A percentile compares a stretch with the other conserved stretches of the same genome.
phyloP scores from a whole-genome alignment of 1,140 invertebrate genomes.

The Macrobrachium rosenbergii region DNA sequence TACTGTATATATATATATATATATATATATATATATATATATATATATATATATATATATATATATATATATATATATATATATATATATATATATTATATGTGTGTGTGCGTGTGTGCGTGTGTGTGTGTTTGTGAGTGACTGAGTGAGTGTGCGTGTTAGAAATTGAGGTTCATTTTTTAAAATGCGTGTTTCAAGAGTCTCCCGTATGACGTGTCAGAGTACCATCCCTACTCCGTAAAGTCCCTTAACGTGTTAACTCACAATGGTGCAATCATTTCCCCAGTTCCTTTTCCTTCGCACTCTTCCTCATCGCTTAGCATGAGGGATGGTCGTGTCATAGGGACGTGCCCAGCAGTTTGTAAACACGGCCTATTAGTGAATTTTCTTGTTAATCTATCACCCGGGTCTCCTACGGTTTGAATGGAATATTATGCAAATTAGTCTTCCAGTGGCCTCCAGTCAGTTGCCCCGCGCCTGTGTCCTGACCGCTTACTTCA shows the following conservation, averaged over 20 bases:
- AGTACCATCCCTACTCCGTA: too few species aligned
- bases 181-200: background rate
- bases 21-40: background rate
- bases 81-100: background rate
- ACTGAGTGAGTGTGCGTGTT: background rate
- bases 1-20: background rate
- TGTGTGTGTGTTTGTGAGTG: background rate
- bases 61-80: background rate
- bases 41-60: background rate
- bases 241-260: background rate
- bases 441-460: background rate
- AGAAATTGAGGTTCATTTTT: background rate
- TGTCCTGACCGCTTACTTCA: background rate
- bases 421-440: constrained; percentile 58
- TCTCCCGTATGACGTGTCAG: too few species aligned
- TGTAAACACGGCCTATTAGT: constrained; percentile 54
- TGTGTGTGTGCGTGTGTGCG: constrained; percentile 14
- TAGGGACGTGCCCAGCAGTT: constrained; percentile 25
- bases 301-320: background rate
- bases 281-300: background rate
- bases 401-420: constrained; percentile 18
- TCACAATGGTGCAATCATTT: background rate
- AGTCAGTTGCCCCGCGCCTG: background rate
- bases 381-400: constrained; percentile 52
- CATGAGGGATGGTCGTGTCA: constrained; percentile 22